Evolutionary conservation across 2,888 invertebrate species (phyloP), one percentile per base, ranked within the genome.

Genomic region (Agrochola lota): DNA sequence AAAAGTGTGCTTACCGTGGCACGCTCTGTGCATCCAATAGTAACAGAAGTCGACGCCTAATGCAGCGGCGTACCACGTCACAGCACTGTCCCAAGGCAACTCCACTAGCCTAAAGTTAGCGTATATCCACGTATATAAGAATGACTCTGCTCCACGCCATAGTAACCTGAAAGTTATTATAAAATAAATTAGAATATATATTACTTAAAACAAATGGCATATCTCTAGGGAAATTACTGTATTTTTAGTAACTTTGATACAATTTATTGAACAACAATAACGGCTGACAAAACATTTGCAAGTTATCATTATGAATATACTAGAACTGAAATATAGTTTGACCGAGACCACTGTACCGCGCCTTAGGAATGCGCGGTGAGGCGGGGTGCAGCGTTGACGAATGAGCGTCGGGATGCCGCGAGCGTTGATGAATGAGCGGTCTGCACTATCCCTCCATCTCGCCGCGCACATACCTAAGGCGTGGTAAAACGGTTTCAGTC

Each of bases 1-100:
- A 52, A 52, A 52, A 20, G 7, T 60, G 9, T 17, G 46, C 94
- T 93, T 91, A 99, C 99, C 99, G 94, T 99, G 99, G 90, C 98
- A 98, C 57, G 98, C 98, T 91, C 99, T 97, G 91, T 99, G 99
- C 89, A 98, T 98, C 98, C 99, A 98, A 92, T 99, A 99, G 93
- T 99, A 99, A 90, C 98, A 98, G 92, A 99, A 98, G 93, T 99
- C 99, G 0, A 99, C 98, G 0, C 97, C 98, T 4, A 99, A 89
- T 0, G 98, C 98, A 0, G 98, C 98, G 0, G 98, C 93, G 87
- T 98, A 98, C 99, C 99, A 99, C 0, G 98, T 98, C 90, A 97
- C 94, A 0, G 97, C 95, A 5, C 97, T 97, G 91, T 99, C 97
- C 99, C 99, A 99, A 0, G 98, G 97, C 30, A 99, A 94, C 66